Evolutionary conservation across 2,888 invertebrate genomes (phyloP).

Genomic region (Amaurobius ferox): DNA sequence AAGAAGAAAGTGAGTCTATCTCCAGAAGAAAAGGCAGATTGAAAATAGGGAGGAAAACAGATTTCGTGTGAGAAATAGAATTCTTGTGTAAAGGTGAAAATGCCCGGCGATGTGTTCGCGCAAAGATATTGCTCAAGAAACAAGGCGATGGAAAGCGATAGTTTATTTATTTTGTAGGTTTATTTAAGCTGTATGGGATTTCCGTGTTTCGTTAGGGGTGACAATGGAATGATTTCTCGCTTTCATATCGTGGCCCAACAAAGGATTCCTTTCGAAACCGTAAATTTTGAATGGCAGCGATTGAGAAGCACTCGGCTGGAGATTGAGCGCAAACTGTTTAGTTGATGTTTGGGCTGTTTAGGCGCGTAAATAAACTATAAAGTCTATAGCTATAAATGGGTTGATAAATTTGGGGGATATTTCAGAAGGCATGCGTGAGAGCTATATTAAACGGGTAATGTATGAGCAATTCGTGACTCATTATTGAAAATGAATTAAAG

Average conservation of each 20-base stretch:
- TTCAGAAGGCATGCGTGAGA: no score
- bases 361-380: neutral
- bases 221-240: conserved; percentile 62
- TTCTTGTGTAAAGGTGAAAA: conserved; percentile 65
- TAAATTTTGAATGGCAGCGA: neutral
- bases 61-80: conserved; percentile 57
- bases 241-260: neutral
- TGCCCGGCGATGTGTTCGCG: conserved; percentile 57
- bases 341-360: neutral
- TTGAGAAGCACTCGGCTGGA: neutral
- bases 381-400: no score
- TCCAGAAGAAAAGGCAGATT: conserved; percentile 53
- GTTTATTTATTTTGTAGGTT: conserved; percentile 28
- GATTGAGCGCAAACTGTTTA: neutral
- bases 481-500: no score
- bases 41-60: conserved; percentile 68
- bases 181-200: conserved; percentile 61
- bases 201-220: conserved; percentile 64
- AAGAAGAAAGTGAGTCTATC: conserved; percentile 46
- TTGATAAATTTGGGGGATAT: no score
- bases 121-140: conserved; percentile 42
- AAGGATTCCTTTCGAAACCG: neutral
- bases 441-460: no score
- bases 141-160: conserved; percentile 18
- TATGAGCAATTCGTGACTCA: no score